phyloP scores from a whole-genome alignment of 2,113 vertebrate species.

The Petromus typicus region DNA sequence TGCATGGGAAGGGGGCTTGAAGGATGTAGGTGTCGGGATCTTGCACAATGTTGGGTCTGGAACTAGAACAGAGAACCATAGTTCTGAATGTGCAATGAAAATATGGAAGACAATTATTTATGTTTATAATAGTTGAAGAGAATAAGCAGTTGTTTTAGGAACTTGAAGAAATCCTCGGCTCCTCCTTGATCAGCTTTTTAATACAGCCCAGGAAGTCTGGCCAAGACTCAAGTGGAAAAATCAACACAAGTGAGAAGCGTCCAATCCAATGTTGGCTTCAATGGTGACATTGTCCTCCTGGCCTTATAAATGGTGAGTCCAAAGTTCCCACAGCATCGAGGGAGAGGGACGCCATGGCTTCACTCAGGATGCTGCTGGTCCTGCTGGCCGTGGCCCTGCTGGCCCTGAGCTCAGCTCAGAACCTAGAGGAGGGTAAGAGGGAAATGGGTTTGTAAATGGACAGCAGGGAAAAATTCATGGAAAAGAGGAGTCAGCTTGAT shows the following conservation, averaged over 20 bases:
- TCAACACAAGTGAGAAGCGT: background rate
- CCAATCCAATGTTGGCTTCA: background rate
- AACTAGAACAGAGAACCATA: background rate
- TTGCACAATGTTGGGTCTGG: background rate
- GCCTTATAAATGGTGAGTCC: background rate
- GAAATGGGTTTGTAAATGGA: too few relatives aligned
- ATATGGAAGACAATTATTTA: background rate
- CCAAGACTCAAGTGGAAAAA: background rate
- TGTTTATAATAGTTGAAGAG: background rate
- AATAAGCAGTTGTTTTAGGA: background rate
- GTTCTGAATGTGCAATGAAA: background rate
- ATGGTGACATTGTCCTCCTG: background rate
- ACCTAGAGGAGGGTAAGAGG: background rate
- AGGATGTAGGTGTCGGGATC: background rate
- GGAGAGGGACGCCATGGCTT: conserved; percentile 14
- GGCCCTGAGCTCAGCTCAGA: conserved; percentile 45
- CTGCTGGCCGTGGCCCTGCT: conserved; percentile 33
- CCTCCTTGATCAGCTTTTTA: background rate
- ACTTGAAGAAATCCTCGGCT: background rate
- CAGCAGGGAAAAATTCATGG: background rate
- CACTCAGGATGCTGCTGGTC: conserved; percentile 46
- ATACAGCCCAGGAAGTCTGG: background rate
- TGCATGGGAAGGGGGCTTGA: background rate
- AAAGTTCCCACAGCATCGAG: background rate
- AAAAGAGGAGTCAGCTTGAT: background rate